Conservation (phyloP, 2,113 vertebrate species). For the Megaceryle torquata region DNA sequence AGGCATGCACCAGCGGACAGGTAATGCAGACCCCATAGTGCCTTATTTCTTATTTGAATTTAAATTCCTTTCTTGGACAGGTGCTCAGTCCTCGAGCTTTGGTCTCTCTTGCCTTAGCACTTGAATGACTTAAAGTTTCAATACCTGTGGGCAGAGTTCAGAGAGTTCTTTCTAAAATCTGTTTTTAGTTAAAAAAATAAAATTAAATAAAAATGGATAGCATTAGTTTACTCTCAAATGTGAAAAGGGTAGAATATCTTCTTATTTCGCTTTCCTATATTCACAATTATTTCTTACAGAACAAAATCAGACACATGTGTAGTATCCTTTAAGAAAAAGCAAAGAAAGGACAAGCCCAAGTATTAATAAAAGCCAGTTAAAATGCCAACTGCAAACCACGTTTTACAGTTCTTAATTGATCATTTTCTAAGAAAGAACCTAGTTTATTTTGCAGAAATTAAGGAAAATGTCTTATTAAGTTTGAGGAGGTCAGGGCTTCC, state of each 20-base stretch:
- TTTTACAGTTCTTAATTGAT: not conserved
- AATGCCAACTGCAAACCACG: not conserved
- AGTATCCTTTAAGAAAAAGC: not conserved
- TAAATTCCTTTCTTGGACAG: not conserved
- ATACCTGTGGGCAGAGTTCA: not conserved
- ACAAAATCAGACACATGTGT: not conserved
- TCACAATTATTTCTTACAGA: constrained; percentile 3
- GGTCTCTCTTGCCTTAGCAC: not conserved
- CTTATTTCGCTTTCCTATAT: not conserved
- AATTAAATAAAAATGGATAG: not conserved
- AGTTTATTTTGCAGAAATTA: not conserved
- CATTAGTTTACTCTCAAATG: not conserved
- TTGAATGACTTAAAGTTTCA: not conserved
- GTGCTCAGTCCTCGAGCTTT: not conserved
- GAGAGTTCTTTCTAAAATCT: not conserved
- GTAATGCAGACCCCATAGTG: not conserved
- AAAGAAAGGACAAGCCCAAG: not conserved
- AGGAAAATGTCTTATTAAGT: not conserved
- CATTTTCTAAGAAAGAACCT: not conserved
- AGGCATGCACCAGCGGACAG: not conserved
- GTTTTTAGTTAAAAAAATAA: not conserved
- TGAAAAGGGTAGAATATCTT: constrained; percentile 4
- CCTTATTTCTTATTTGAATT: not conserved
- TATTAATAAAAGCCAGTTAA: constrained; percentile 26
- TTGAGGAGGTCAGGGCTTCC: not conserved